These are phyloP conservation scores for Numida meleagris DNA, from an alignment of 2,113 vertebrate species.

Conservation along the genomic window DNA sequence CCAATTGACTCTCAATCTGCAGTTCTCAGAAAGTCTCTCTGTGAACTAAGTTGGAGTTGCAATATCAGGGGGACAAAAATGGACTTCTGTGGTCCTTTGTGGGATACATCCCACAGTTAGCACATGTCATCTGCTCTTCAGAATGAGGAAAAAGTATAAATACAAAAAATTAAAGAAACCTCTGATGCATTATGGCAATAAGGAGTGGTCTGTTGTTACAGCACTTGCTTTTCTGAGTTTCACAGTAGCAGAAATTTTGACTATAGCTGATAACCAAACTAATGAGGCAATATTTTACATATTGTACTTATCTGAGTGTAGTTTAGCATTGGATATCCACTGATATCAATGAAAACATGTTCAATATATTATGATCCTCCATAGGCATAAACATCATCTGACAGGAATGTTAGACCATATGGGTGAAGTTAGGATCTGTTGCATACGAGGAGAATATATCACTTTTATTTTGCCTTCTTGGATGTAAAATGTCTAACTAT, in stretches of 20 bases:
- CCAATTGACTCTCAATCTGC: background rate
- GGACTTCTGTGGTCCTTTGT: accelerated
- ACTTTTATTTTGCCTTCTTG: background rate
- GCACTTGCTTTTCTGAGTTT: background rate
- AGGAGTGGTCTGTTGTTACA: background rate
- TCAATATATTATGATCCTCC: background rate
- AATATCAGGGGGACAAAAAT: background rate
- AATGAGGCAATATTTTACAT: background rate
- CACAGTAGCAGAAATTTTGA: background rate
- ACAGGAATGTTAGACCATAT: background rate
- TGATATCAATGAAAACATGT: background rate
- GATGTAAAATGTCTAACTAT: background rate
- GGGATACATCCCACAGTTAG: background rate
- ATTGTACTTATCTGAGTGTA: background rate
- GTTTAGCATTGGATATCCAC: background rate
- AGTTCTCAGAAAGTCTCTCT: background rate
- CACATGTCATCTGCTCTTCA: background rate
- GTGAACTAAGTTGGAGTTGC: background rate
- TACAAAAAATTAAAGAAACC: background rate
- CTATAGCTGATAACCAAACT: background rate
- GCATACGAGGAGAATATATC: background rate
- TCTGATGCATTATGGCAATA: background rate
- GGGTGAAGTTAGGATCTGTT: background rate
- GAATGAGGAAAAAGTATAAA: background rate
- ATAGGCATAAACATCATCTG: background rate